Evolutionary conservation across 2,113 vertebrate genomes (phyloP).

Genomic region (Calyptomena viridis): DNA sequence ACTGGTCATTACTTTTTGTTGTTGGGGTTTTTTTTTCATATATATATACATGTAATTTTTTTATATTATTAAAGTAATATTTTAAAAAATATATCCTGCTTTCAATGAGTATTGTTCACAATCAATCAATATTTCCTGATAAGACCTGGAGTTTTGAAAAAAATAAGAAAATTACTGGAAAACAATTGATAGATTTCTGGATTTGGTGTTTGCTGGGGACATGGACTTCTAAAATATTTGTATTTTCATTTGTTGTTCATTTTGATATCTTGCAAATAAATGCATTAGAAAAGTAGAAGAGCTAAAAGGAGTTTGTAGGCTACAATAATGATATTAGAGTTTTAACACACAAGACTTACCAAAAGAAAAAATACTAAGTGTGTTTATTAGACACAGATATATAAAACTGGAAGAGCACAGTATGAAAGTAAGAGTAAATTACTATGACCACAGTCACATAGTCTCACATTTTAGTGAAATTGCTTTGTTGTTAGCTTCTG

Average conservation of each 20-base stretch:
- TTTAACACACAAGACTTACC: not conserved
- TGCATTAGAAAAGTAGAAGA: not conserved
- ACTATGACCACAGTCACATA: not conserved
- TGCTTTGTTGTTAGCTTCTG: not conserved
- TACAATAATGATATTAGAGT: not conserved
- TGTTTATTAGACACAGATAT: not conserved
- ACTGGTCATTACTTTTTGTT: not conserved
- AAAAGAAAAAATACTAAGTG: not conserved
- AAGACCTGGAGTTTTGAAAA: not conserved
- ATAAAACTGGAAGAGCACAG: not conserved
- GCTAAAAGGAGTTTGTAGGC: not conserved
- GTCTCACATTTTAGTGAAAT: not conserved
- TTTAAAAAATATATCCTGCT: not conserved
- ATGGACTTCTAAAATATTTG: not conserved
- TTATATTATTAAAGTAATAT: not conserved
- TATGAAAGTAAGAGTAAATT: not conserved
- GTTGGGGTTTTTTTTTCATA: fast-evolving
- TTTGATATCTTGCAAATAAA: not conserved
- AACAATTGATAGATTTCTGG: not conserved
- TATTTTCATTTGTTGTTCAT: not conserved
- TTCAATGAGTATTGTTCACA: not conserved
- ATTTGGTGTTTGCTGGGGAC: not conserved
- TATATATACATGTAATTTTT: too few relatives aligned
- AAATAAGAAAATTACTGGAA: not conserved
- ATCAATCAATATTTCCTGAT: not conserved